These are phyloP conservation scores for Drosophila busckii DNA, from an alignment of 1,140 invertebrate species.

Conservation along the genomic window DNA sequence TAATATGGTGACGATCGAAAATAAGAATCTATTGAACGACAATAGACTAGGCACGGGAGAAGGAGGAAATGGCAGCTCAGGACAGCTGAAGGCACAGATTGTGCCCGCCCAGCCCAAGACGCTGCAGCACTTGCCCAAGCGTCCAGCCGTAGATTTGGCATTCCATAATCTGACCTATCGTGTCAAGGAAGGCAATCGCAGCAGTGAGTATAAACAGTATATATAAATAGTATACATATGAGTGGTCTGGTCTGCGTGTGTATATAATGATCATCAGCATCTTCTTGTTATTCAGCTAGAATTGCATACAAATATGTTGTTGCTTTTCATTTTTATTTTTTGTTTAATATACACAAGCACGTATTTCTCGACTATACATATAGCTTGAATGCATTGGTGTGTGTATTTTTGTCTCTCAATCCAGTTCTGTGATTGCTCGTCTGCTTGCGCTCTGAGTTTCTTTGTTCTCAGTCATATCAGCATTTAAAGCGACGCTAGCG, in stretches of 20 bases:
- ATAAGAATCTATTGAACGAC: conserved; percentile 80
- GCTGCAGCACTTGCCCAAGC: conserved; percentile 89
- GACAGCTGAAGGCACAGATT: conserved; percentile 62
- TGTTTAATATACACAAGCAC: no score
- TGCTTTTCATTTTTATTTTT: no score
- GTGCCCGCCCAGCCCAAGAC: conserved; percentile 86
- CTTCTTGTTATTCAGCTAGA: no score
- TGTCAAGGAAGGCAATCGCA: conserved; percentile 89
- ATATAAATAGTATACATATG: no score
- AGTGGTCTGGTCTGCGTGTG: no score
- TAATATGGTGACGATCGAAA: conserved; percentile 77
- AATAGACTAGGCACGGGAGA: conserved; percentile 76
- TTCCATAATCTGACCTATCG: conserved; percentile 91
- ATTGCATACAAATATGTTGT: no score
- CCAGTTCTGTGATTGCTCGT: conserved; percentile 49
- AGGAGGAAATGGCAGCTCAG: conserved; percentile 31
- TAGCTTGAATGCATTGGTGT: no score
- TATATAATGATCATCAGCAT: no score
- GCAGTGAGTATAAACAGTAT: conserved; percentile 83
- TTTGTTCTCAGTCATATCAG: conserved; percentile 56
- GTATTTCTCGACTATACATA: no score
- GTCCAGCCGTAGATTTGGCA: conserved; percentile 91
- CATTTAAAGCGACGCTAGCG: conserved; percentile 16
- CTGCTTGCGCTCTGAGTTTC: conserved; percentile 48
- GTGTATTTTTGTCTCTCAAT: conserved; percentile 17